Conservation (phyloP, 1,140 invertebrate species). For the Nomia melanderi region DNA sequence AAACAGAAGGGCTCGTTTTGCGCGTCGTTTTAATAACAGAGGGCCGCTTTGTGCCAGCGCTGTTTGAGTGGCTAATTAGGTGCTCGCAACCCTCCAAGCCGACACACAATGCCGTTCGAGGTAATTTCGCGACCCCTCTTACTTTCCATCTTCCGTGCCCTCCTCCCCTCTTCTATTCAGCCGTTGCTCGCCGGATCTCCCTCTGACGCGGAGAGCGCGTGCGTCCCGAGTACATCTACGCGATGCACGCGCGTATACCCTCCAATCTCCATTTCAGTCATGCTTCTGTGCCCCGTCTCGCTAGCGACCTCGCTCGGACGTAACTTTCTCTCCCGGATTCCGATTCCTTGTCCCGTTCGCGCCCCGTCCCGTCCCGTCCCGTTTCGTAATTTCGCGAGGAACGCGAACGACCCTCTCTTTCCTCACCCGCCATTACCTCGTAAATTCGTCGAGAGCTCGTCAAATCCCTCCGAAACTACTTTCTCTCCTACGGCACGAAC, state of each 20-base stretch:
- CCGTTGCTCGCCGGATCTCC: background rate
- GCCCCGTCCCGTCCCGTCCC: conserved; percentile 3
- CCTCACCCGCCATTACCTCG: background rate
- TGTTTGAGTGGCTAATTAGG: conserved; percentile 74
- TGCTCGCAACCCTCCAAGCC: conserved; percentile 61
- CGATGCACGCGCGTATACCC: conserved; percentile 2
- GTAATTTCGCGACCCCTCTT: conserved; percentile 63
- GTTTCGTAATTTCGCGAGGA: conserved; percentile 31
- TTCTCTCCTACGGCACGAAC: background rate
- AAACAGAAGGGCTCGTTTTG: conserved; percentile 43
- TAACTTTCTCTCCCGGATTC: conserved; percentile 3
- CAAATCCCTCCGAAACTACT: conserved; percentile 14
- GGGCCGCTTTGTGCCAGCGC: conserved; percentile 63
- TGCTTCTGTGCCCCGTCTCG: conserved; percentile 8
- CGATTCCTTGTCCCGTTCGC: no score
- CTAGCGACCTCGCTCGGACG: background rate
- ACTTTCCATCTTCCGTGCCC: conserved; percentile 31
- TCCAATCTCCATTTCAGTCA: conserved; percentile 24
- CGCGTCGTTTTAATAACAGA: conserved; percentile 71
- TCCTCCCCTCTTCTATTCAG: background rate
- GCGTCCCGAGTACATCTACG: background rate
- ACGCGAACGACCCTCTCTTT: background rate
- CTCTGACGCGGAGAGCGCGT: no score
- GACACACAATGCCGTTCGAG: conserved; percentile 64
- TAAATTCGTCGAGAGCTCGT: conserved; percentile 20